Base-by-base conservation (phyloP, 1,140 invertebrate species). In the Littorina saxatilis region DNA sequence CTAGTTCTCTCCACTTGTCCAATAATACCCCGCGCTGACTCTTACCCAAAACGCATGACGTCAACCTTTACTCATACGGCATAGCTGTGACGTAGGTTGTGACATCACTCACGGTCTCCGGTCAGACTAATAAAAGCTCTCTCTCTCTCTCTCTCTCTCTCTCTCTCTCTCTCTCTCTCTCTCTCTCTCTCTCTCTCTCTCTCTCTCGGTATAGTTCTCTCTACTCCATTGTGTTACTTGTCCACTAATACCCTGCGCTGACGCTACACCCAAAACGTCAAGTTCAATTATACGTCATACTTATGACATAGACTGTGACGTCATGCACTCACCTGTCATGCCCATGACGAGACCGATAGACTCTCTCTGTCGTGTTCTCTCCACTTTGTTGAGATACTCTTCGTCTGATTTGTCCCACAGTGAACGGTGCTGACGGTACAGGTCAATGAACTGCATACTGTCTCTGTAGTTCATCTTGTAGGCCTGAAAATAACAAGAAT, bases 391-490 rank as follows among this genome's bases (percentile, higher is more conserved):
- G 27, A 76, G 32, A 35, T 76, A 76, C 50, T 76, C 50, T 2
- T 23, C 55, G 52, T 76, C 50, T 0, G 29, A 37, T 35, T 37
- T 58, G 35, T 76, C 74, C 74, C 74, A 76, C 50, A 76, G 50
- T 35, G 74, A 50, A 17, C 52, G 74, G 52, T 39, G 35, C 29
- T 39, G 47, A 9, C 29, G 74, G 52, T 58, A 76, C 74, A 76
- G 35, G 13, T 76, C 74, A 0, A 76, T 76, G 50, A 76, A 76
- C 52, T 61, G 74, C 74, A 76, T 76, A 1, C 50, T 76, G 50
- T 32, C 61, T 32, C 50, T 55, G 74, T 76, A 76, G 74, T 76
- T 76, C 74, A 76, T 76, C 74, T 47, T 52, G 27, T 35, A 52
- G 47, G 50, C 73, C 73, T 47, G 55, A 23, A 63, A 27, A 63